Evolutionary conservation across 2,888 invertebrate species (phyloP).

Genomic region (Troides aeacus): DNA sequence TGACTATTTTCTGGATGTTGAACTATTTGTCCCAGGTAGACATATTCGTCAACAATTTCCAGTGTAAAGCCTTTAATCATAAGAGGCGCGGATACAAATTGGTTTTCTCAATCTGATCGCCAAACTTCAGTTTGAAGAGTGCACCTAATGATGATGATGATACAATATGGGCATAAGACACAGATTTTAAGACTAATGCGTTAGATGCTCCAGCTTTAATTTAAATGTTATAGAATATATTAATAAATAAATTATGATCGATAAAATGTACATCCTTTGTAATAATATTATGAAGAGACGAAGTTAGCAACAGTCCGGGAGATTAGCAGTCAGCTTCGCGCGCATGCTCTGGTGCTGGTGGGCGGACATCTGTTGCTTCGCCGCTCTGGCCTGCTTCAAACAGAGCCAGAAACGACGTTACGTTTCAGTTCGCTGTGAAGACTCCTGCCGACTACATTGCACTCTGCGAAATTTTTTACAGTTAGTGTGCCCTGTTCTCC

Average conservation of each 20-base stretch:
- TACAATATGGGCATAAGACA: too few species aligned
- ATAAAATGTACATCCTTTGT: neutral
- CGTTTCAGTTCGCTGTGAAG: constrained; percentile 13
- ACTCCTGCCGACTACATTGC: constrained; percentile 5
- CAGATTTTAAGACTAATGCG: too few species aligned
- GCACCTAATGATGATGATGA: too few species aligned
- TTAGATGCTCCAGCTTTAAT: too few species aligned
- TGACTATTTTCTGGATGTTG: too few species aligned
- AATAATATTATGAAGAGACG: neutral
- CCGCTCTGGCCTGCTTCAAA: constrained; percentile 19
- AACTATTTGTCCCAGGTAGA: too few species aligned
- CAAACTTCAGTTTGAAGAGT: too few species aligned
- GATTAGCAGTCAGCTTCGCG: constrained; percentile 4
- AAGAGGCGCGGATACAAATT: too few species aligned
- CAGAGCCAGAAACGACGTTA: neutral
- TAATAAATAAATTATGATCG: neutral
- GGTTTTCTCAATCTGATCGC: too few species aligned
- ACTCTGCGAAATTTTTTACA: neutral
- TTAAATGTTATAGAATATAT: too few species aligned
- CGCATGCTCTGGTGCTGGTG: constrained; percentile 20
- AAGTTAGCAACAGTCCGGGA: neutral
- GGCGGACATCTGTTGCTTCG: constrained; percentile 25
- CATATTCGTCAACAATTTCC: too few species aligned
- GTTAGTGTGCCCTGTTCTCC: neutral
- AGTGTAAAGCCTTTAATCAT: too few species aligned